A percentile compares a stretch with the other conserved stretches of the same genome.
Evolutionary conservation across 2,888 invertebrate species (phyloP).

Genomic region (Latrodectus elegans): DNA sequence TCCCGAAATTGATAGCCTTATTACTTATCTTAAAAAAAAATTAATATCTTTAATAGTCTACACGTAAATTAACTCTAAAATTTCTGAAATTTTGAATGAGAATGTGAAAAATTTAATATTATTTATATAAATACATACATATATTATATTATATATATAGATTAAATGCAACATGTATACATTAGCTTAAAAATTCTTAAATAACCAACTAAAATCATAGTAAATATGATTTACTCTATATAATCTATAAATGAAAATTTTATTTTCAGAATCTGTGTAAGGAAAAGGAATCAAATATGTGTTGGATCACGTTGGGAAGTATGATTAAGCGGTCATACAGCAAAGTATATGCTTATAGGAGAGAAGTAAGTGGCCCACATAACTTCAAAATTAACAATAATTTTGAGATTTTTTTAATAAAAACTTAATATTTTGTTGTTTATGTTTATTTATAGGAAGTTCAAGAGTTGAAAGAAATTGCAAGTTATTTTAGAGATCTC

Average conservation of each 20-base stretch:
- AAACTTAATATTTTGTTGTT: neutral
- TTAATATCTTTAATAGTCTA: no score
- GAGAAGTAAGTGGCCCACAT: no score
- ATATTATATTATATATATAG: neutral
- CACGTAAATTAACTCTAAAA: no score
- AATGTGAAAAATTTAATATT: no score
- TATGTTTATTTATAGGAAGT: slow-evolving; percentile 20
- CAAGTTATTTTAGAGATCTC: slow-evolving; percentile 17
- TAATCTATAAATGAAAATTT: neutral
- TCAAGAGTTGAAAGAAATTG: slow-evolving; percentile 16
- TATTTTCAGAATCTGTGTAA: slow-evolving; percentile 23
- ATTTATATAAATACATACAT: neutral
- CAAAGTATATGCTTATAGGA: no score
- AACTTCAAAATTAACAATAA: no score
- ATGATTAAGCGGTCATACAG: neutral
- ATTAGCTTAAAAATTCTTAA: no score
- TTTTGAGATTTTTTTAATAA: no score
- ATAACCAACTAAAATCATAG: no score
- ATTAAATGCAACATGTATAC: neutral
- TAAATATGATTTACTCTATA: neutral
- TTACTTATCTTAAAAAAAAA: no score
- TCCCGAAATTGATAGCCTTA: no score
- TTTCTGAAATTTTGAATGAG: no score
- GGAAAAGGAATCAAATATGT: slow-evolving; percentile 21
- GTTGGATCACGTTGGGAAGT: slow-evolving; percentile 42